Evolutionary conservation across 2,113 vertebrate genomes (phyloP).

Genomic region (Pterocles burchelli): DNA sequence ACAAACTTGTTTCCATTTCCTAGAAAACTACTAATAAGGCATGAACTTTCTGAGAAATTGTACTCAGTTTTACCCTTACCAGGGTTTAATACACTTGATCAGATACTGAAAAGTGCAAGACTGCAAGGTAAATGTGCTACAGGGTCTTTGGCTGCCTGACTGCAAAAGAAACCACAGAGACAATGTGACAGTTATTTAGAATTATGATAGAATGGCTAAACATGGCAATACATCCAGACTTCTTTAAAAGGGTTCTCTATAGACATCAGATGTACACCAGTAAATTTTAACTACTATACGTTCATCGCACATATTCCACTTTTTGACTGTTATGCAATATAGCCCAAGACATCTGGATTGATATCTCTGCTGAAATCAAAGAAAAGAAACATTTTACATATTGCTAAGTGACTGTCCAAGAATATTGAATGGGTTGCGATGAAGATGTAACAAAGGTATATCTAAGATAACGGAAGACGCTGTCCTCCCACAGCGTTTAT

Average conservation of each 20-base stretch:
- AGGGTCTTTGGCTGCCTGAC: constrained; percentile 15
- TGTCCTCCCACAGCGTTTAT: background rate
- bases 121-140: constrained; percentile 40
- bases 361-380: constrained; percentile 32
- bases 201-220: constrained; percentile 46
- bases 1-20: background rate
- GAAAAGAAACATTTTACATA: background rate
- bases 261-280: constrained; percentile 47
- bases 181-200: constrained; percentile 34
- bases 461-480: background rate
- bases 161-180: constrained; percentile 16
- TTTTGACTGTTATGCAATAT: constrained; percentile 55
- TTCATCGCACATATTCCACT: constrained; percentile 49
- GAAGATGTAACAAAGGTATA: background rate
- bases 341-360: constrained; percentile 54
- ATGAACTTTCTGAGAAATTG: background rate
- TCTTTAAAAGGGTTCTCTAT: constrained; percentile 47
- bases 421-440: background rate
- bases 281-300: constrained; percentile 25
- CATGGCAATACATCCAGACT: background rate
- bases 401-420: background rate
- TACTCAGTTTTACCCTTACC: constrained; percentile 18
- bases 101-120: constrained; percentile 69
- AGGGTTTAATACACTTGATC: constrained; percentile 52
- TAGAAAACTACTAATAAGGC: background rate